These are phyloP conservation scores for Cremastinae sp. DNA, from an alignment of 2,888 invertebrate genomes.

Conservation along the genomic window DNA sequence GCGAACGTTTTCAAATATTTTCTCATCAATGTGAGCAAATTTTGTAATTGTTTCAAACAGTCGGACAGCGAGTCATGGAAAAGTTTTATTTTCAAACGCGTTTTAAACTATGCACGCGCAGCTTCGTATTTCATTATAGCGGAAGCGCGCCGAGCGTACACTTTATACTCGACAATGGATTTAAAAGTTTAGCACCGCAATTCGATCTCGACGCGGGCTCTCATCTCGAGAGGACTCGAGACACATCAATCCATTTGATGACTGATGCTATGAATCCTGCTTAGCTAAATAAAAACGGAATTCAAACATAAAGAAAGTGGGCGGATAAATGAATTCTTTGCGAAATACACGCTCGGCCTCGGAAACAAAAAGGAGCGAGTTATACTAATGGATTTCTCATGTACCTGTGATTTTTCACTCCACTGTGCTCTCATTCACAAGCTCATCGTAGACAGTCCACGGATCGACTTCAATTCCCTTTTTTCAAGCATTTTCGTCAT, in stretches of 20 bases:
- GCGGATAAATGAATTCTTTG: constrained; percentile 43
- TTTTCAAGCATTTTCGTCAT: too few species aligned
- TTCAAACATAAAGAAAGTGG: not conserved
- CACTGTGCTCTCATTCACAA: constrained; percentile 13
- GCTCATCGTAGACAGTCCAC: constrained; percentile 1
- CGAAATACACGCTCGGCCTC: constrained; percentile 30
- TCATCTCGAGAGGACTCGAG: constrained; percentile 35
- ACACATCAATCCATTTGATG: constrained; percentile 60
- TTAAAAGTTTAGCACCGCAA: constrained; percentile 45
- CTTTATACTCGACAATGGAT: constrained; percentile 55
- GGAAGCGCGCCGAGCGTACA: constrained; percentile 46
- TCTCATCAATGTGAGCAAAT: too few species aligned
- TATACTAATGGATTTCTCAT: constrained; percentile 58
- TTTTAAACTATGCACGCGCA: not conserved
- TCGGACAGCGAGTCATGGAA: not conserved
- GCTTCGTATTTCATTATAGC: constrained; percentile 33
- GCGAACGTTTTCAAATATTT: too few species aligned
- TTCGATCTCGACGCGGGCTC: constrained; percentile 16
- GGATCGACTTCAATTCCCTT: not conserved
- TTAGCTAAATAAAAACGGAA: constrained; percentile 52
- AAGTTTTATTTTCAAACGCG: not conserved
- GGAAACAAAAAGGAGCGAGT: constrained; percentile 38
- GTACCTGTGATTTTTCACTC: constrained; percentile 47
- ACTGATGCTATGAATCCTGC: constrained; percentile 56
- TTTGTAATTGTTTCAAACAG: not conserved